Base-by-base conservation (phyloP, 1,140 invertebrate species). In the Papilio dardanus region DNA sequence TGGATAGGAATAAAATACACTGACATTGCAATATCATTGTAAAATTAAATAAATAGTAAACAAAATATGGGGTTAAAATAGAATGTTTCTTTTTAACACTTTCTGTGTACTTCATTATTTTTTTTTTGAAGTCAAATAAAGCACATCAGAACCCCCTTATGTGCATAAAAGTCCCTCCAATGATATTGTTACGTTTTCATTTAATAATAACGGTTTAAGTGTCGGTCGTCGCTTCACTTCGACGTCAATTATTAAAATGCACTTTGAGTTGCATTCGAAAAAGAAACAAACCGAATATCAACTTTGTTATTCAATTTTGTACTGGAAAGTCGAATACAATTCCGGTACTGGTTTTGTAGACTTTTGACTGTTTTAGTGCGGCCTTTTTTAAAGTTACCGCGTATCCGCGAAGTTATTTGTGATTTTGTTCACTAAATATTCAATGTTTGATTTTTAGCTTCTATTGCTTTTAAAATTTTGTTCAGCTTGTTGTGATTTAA, bases 301-400 rank as follows among this genome's bases (percentile, higher is more conserved):
- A 62, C 54, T 62, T 62, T 62, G 54, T 62, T 62, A 62, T 30
- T 16, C 54, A 62, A 54, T 62, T 62, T 62, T 62, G 21, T 62
- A 30, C 54, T 28, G 24, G 54, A 62, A 62, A 28, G 54, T 62
- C 54, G 30, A 62, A 62, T 28, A 24, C 54, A 14, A 62, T 62
- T 62, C 30, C 5, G 54, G 24, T 28, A 62, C 12, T 3, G 54
- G 54, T 30, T 62, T 62, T 62, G 54, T 62, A 62, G 21, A 62
- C 24, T 62, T 62, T 62, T 28, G 12, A 28, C 54, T 62, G 54
- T 28, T 62, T 62, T 62, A 14, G 54, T 62, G 24, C 10, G 4
- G 24, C 12, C 2, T 62, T 62, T 62, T 58, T 62, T 14, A 62
- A 62, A 62, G 50, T 24, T 54, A 24, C 21, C 19, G 50, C 6